A percentile compares a stretch with the other conserved stretches of the same genome.
These are phyloP conservation scores for Sebastolobus alascanus DNA, from an alignment of 2,797 vertebrate genomes.

Conservation along the genomic window DNA sequence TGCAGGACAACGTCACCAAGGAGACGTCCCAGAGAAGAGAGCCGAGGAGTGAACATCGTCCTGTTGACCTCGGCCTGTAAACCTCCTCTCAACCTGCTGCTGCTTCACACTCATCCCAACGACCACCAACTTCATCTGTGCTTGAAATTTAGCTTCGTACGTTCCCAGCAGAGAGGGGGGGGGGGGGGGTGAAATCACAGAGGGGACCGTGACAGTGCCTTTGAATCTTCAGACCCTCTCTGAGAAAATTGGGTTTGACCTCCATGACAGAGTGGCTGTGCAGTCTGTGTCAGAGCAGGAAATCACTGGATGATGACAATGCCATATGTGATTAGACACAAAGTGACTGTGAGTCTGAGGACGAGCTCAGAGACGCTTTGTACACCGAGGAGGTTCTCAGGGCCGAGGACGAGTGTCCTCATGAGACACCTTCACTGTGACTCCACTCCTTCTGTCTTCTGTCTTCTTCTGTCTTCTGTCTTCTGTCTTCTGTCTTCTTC, in stretches of 20 bases:
- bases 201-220: constrained; percentile 64
- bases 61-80: neutral
- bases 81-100: constrained; percentile 8
- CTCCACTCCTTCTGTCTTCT: constrained; percentile 30
- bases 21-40: neutral
- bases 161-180: neutral
- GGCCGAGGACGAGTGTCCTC: constrained; percentile 21
- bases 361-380: constrained; percentile 62
- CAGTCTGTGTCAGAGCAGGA: constrained; percentile 86
- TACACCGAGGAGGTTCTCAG: constrained; percentile 36
- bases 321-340: constrained; percentile 85
- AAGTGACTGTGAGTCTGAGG: constrained; percentile 68
- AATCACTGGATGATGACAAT: constrained; percentile 87
- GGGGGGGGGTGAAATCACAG: constrained; percentile 25
- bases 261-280: constrained; percentile 81
- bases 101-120: neutral
- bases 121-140: constrained; percentile 26
- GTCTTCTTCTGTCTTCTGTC: too few relatives aligned
- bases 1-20: neutral
- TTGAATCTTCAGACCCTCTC: constrained; percentile 61
- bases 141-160: constrained; percentile 25
- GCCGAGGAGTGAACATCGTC: neutral
- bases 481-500: too few relatives aligned
- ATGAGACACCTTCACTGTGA: constrained; percentile 46
- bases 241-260: constrained; percentile 77